A percentile compares a stretch with the other conserved stretches of the same genome.
Conservation (phyloP, 2,888 invertebrate genomes). For the Leptopterna dolabrata region DNA sequence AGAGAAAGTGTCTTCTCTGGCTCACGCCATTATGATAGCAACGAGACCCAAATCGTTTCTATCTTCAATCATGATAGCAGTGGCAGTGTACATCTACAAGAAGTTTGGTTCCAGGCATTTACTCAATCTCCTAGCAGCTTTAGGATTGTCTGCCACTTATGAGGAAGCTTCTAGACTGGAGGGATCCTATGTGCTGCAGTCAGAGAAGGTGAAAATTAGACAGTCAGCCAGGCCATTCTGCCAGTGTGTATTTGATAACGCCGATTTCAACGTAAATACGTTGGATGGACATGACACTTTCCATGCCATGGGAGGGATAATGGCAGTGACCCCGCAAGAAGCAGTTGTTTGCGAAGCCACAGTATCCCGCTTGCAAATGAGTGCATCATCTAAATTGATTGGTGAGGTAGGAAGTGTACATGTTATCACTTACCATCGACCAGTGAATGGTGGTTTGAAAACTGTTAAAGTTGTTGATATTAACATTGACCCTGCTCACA, state of each 20-base stretch:
- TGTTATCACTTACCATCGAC: background rate
- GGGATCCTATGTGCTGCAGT: background rate
- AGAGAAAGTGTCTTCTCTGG: constrained; percentile 37
- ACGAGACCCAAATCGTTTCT: constrained; percentile 52
- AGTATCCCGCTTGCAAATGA: background rate
- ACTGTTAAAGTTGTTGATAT: background rate
- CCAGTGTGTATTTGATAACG: too few species aligned
- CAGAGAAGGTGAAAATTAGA: background rate
- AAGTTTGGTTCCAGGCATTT: constrained; percentile 55
- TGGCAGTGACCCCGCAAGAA: constrained; percentile 57
- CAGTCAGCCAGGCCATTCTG: background rate
- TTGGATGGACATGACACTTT: constrained; percentile 61
- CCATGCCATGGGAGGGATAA: constrained; percentile 62
- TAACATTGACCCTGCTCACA: too few species aligned
- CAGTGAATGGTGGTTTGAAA: constrained; percentile 30
- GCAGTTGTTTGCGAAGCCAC: constrained; percentile 24
- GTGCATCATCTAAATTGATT: background rate
- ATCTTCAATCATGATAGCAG: constrained; percentile 30
- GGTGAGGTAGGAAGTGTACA: background rate
- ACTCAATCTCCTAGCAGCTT: constrained; percentile 52
- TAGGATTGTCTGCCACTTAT: constrained; percentile 23
- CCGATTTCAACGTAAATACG: too few species aligned
- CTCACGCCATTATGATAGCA: constrained; percentile 52
- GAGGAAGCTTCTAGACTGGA: constrained; percentile 42
- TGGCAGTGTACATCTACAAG: constrained; percentile 52